These are phyloP conservation scores for Dendrocopos noguchii DNA, from an alignment of 2,113 vertebrate genomes.

Conservation along the genomic window DNA sequence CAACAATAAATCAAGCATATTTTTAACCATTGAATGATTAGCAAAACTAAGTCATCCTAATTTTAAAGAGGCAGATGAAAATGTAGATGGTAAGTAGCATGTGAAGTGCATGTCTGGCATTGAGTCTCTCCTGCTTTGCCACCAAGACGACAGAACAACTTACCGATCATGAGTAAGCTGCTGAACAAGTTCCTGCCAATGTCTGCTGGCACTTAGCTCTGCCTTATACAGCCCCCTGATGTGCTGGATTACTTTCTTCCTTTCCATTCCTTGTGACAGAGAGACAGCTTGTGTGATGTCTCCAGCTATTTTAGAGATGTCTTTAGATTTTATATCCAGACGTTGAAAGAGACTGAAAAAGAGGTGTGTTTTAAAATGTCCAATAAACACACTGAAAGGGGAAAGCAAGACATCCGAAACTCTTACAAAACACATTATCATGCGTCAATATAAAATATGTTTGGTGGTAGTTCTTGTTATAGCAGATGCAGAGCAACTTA, in stretches of 20 bases:
- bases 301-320: conserved; percentile 96
- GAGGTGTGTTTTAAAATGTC: background rate
- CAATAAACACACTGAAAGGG: background rate
- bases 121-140: background rate
- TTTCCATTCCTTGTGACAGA: conserved; percentile 93
- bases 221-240: conserved; percentile 94
- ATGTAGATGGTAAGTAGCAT: background rate
- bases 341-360: conserved; percentile 90
- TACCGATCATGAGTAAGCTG: conserved; percentile 94
- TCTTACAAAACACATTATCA: background rate
- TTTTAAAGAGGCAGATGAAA: background rate
- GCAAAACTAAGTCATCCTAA: background rate
- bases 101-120: background rate
- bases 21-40: background rate
- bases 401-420: background rate
- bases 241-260: conserved; percentile 97
- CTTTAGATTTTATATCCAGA: conserved; percentile 93
- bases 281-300: conserved; percentile 97
- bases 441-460: background rate
- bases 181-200: conserved; percentile 96
- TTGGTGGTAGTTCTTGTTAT: background rate
- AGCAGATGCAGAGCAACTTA: background rate
- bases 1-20: background rate
- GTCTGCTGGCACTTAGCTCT: conserved; percentile 92
- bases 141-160: background rate